These are phyloP conservation scores for Priocnemis perturbator DNA, from an alignment of 2,888 invertebrate genomes.

Conservation along the genomic window DNA sequence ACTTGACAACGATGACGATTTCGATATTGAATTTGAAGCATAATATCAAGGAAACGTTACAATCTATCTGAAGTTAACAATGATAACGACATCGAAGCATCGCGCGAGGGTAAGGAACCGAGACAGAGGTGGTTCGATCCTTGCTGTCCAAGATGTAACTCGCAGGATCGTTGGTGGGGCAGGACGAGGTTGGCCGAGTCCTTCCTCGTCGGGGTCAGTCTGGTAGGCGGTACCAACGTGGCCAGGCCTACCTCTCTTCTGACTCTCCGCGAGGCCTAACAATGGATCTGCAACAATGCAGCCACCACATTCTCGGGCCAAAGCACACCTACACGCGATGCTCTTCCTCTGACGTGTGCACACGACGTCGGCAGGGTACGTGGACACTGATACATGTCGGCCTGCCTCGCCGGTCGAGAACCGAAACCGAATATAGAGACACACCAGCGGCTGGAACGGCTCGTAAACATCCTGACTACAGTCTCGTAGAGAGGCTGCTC, in stretches of 20 bases:
- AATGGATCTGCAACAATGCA: constrained; percentile 68
- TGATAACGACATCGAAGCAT: too few relatives aligned
- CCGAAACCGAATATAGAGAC: constrained; percentile 49
- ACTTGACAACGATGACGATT: too few relatives aligned
- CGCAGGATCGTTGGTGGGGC: constrained; percentile 59
- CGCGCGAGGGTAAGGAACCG: background rate
- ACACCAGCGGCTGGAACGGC: constrained; percentile 28
- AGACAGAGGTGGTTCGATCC: constrained; percentile 2
- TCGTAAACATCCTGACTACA: constrained; percentile 38
- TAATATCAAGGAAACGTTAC: too few relatives aligned
- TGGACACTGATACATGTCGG: constrained; percentile 51
- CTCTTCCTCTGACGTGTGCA: constrained; percentile 36
- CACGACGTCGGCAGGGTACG: constrained; percentile 24
- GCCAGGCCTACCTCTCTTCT: constrained; percentile 68
- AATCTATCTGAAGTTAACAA: too few relatives aligned
- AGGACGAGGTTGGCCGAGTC: constrained; percentile 56
- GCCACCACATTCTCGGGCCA: constrained; percentile 45
- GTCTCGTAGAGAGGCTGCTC: constrained; percentile 22
- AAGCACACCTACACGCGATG: constrained; percentile 43
- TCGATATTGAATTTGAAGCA: too few relatives aligned
- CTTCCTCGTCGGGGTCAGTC: constrained; percentile 65
- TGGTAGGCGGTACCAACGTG: constrained; percentile 69
- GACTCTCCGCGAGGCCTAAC: constrained; percentile 53
- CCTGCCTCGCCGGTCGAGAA: constrained; percentile 32
- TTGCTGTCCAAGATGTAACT: background rate